Evolutionary conservation across 2,113 vertebrate genomes (phyloP), one percentile per base, ranked within the genome.

Genomic region (Eulacestoma nigropectus): DNA sequence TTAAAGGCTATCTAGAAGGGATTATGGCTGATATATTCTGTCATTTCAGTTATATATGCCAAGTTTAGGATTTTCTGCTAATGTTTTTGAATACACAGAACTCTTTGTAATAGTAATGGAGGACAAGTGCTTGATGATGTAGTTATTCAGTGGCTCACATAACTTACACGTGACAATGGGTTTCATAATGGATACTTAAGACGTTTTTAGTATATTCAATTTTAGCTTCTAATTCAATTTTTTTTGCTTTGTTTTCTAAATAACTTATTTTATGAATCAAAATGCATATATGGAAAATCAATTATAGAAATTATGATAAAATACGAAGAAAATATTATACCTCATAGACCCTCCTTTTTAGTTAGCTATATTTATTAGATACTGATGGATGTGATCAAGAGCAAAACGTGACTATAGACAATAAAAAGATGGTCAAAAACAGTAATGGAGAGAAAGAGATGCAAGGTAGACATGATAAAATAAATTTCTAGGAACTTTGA

Each of bases 151-250:
- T 29, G 22, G 6, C 27, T 76, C n/a, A 75, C 9, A 13, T 19
- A 60, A 52, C 5, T 46, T 50, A 59, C 15, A 52, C 0, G 0
- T 44, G 15, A 3, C 19, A 55, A 15, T n/a, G 8, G 16, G 4
- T n/a, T 86, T 91, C 47, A 52, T 17, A 46, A 4, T 39, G 7
- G 9, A 41, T 53, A 30, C 4, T 73, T 76, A 35, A 26, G 11
- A 37, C 18, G 4, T 21, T 73, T 78, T 35, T 35, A 63, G 6
- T 33, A 13, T 64, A 41, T 76, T 68, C 12, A 6, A 4, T 41
- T 86, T 65, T 22, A 16, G 2, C 6, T 44, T 83, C 55, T 49
- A n/a, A n/a, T n/a, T n/a, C n/a, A 6, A 16, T 13, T 33, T 16
- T 3, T 13, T 60, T 57, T 26, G 5, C 18, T 86, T 68, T 44